These are phyloP conservation scores for Philopotamus ludificatus DNA, from an alignment of 1,140 invertebrate species.

Conservation along the genomic window DNA sequence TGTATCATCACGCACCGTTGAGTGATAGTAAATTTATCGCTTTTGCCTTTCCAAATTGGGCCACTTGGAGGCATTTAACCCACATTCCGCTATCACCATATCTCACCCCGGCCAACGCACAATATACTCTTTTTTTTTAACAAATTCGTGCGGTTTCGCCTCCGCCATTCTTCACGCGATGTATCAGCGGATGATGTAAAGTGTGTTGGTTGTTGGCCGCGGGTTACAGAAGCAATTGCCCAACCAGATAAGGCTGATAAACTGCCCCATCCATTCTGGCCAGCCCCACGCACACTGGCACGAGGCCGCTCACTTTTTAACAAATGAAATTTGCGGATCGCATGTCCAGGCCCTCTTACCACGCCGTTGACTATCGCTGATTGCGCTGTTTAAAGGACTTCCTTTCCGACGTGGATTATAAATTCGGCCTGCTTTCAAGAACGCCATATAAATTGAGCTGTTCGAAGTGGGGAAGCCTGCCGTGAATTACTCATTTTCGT, in stretches of 20 bases:
- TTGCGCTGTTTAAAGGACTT: not conserved
- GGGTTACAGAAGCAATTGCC: not conserved
- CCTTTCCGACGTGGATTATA: not conserved
- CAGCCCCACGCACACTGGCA: not conserved
- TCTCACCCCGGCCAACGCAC: too few species aligned
- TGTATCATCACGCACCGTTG: too few species aligned
- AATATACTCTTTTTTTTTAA: too few species aligned
- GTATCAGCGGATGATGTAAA: conserved; percentile 1
- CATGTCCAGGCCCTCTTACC: not conserved
- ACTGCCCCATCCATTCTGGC: not conserved
- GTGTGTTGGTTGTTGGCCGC: conserved; percentile 4
- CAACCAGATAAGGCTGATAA: conserved; percentile 8
- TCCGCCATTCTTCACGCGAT: not conserved
- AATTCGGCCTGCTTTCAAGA: too few species aligned
- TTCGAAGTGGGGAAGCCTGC: too few species aligned
- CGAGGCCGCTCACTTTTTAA: conserved; percentile 6
- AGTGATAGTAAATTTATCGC: too few species aligned
- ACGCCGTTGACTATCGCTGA: not conserved
- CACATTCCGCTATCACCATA: too few species aligned
- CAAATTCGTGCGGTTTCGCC: not conserved
- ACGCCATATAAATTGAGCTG: too few species aligned
- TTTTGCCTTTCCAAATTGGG: too few species aligned
- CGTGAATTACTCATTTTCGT: too few species aligned
- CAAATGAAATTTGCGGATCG: not conserved
- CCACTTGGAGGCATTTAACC: too few species aligned